These are phyloP conservation scores for Dichetophora obliterata DNA, from an alignment of 2,888 invertebrate species.

Conservation along the genomic window DNA sequence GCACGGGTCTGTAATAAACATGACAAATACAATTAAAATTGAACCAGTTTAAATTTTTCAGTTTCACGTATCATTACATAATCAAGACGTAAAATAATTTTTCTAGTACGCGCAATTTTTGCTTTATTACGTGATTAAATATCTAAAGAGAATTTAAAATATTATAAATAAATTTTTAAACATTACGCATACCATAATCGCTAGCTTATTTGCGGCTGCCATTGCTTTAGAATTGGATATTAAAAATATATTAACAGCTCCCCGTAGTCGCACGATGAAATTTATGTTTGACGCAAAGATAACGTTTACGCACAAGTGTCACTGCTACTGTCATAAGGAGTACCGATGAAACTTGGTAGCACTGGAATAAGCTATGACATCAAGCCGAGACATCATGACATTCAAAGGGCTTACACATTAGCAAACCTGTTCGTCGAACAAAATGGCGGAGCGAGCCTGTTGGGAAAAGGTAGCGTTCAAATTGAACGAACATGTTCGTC, in stretches of 20 bases:
- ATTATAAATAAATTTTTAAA: background rate
- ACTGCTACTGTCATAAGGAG: background rate
- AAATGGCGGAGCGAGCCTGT: too few relatives aligned
- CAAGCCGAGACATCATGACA: background rate
- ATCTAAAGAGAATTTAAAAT: background rate
- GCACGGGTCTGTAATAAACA: constrained; percentile 58
- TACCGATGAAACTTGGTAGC: background rate
- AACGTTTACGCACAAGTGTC: background rate
- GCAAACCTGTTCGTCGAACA: too few relatives aligned
- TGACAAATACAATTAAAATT: constrained; percentile 4
- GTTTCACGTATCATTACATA: constrained; percentile 49
- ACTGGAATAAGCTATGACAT: background rate
- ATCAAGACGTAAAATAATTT: constrained; percentile 47
- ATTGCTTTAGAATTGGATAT: constrained; percentile 50
- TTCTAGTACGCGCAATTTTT: background rate
- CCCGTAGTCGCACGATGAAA: background rate
- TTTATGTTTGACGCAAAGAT: background rate
- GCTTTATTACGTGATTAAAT: too few relatives aligned
- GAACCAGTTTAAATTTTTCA: background rate
- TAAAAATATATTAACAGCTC: constrained; percentile 21
- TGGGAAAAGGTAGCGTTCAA: too few relatives aligned
- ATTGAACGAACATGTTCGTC: too few relatives aligned
- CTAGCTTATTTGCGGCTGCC: constrained; percentile 67
- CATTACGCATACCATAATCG: constrained; percentile 62
- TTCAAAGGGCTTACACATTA: too few relatives aligned